phyloP scores from a whole-genome alignment of 2,888 invertebrate genomes.

The Andrena flavipes region DNA sequence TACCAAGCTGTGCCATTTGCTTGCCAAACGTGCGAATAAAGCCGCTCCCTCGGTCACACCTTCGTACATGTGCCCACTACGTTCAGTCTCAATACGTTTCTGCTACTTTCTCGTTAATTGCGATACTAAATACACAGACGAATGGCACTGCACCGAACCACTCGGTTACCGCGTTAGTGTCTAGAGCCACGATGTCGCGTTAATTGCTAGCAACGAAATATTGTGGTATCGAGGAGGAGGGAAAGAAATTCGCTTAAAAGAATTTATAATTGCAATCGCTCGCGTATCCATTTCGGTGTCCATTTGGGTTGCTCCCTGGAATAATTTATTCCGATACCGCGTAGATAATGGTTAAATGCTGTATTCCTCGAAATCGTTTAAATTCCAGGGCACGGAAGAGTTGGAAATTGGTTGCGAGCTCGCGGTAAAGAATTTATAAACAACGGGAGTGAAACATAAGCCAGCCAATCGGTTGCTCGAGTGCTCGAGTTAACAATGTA shows the following conservation, averaged over 20 bases:
- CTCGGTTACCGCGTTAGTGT: neutral
- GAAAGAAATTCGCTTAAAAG: neutral
- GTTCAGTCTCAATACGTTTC: neutral
- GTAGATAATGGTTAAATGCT: too few relatives aligned
- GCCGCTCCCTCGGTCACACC: conserved; percentile 22
- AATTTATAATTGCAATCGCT: neutral
- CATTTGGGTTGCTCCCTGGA: neutral
- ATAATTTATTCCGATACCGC: too few relatives aligned
- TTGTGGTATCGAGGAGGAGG: neutral
- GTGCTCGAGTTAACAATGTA: conserved; percentile 41
- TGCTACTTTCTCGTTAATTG: conserved; percentile 26
- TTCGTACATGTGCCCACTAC: conserved; percentile 6
- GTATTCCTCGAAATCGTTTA: too few relatives aligned
- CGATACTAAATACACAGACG: neutral
- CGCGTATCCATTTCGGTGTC: neutral
- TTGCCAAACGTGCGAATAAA: conserved; percentile 32
- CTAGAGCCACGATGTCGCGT: neutral
- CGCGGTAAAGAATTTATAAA: neutral
- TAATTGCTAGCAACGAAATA: neutral
- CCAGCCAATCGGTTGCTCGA: neutral
- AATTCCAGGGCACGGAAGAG: too few relatives aligned
- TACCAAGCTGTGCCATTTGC: conserved; percentile 38
- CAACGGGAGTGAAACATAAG: neutral
- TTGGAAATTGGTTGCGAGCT: neutral
- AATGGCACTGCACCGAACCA: neutral